Base-by-base conservation (phyloP, 2,888 invertebrate species). In the Dasysyrphus tricinctus region DNA sequence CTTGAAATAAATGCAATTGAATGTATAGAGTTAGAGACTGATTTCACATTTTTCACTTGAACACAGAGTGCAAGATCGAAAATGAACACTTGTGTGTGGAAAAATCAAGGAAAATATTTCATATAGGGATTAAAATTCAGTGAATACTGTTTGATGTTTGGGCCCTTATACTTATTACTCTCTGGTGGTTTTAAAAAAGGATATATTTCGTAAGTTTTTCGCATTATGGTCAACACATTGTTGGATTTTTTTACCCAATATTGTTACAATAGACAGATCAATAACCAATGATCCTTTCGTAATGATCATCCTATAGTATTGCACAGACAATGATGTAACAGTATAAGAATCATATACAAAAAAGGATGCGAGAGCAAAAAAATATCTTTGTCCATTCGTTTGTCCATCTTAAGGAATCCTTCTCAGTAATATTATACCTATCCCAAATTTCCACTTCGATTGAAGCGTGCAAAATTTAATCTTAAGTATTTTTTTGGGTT, bases 391-490 rank as follows among this genome's bases (percentile, higher is more conserved):
- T 69, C 81, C 59, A 61, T 63, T 78, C 70, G 65, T 11, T 67
- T 74, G 86, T 78, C 86, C 86, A 86, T 82, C 86, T 65, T 44
- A 59, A 78, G 73, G 54, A 63, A 49, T 69, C 56, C 34, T 75
- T 70, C 14, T 67, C 57, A 11, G 82, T 67, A 82, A 82, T 59
- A 75, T 72, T 67, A 82, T 82, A 47, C 63, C 44, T 63, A 78
- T 72, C 51, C 61, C 47, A 70, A n/a, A 61, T 79, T 86, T 86
- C 82, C 82, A 75, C 70, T 75, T 75, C 78, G 72, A 75, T 79
- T 51, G 72, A 85, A 86, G 86, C 86, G 86, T 86, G 86, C 86
- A 86, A 82, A 86, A 86, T 86, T 65, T 79, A 86, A 82, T 86
- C 82, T 82, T 24, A 79, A 86, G 82, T 70, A 79, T 74, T 70